These are phyloP conservation scores for Sialis lutaria DNA, from an alignment of 2,888 invertebrate genomes.

Conservation along the genomic window DNA sequence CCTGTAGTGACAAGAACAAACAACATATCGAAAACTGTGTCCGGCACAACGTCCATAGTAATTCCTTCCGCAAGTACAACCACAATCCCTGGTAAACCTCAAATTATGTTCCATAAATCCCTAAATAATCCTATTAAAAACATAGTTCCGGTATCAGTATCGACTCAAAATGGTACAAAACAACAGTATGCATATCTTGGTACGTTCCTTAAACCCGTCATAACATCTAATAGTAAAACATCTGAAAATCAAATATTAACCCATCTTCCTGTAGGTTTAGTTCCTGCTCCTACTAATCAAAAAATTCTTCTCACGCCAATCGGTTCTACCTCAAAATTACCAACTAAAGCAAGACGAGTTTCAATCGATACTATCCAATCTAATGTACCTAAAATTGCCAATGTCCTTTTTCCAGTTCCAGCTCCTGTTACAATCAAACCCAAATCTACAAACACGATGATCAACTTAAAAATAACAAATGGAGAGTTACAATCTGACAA, in stretches of 20 bases:
- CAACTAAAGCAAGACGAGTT: not conserved
- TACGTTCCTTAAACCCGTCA: slow-evolving; percentile 20
- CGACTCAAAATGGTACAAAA: slow-evolving; percentile 13
- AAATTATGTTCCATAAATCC: slow-evolving; percentile 9
- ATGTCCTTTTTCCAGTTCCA: slow-evolving; percentile 34
- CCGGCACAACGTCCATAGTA: slow-evolving; percentile 6
- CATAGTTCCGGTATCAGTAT: slow-evolving; percentile 10
- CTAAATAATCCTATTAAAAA: slow-evolving; percentile 8
- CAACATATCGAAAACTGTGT: not conserved
- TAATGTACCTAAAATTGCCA: slow-evolving; percentile 36
- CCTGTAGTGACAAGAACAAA: not conserved
- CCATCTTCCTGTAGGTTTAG: slow-evolving; percentile 8
- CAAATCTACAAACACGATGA: slow-evolving; percentile 26
- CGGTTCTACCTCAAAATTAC: slow-evolving; percentile 12
- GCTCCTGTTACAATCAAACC: slow-evolving; percentile 33
- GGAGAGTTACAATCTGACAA: slow-evolving; percentile 41
- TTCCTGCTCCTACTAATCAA: slow-evolving; percentile 22
- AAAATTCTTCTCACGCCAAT: slow-evolving; percentile 39
- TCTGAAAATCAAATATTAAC: slow-evolving; percentile 11
- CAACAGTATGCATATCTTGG: slow-evolving; percentile 23
- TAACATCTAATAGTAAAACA: slow-evolving; percentile 7
- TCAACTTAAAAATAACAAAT: slow-evolving; percentile 50
- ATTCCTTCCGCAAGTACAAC: slow-evolving; percentile 3
- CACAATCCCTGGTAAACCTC: slow-evolving; percentile 6
- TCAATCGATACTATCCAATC: not conserved